These are phyloP conservation scores for Petrocephalus zakoni DNA, from an alignment of 2,113 vertebrate genomes.

Conservation along the genomic window DNA sequence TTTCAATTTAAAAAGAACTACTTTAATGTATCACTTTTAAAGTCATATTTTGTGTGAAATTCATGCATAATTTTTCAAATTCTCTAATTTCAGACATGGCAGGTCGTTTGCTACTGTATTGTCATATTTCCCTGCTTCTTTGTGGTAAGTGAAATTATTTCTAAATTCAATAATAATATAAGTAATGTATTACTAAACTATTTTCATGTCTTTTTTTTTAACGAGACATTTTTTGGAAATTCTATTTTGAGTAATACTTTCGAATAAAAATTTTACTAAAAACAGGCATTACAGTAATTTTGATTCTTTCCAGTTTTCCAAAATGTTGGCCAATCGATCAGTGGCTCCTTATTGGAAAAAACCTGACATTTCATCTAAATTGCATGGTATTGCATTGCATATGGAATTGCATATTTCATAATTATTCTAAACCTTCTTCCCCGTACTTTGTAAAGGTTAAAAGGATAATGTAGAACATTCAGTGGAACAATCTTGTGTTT, in stretches of 20 bases:
- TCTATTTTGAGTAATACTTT: neutral
- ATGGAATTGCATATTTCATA: neutral
- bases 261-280: neutral
- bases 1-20: neutral
- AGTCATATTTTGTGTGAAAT: neutral
- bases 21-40: neutral
- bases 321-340: neutral
- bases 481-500: neutral
- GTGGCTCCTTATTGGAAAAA: neutral
- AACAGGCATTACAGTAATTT: neutral
- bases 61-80: neutral
- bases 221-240: neutral
- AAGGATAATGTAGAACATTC: neutral
- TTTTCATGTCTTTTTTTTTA: neutral
- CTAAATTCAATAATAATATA: neutral
- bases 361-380: neutral
- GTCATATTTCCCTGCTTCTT: constrained; percentile 32
- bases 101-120: constrained; percentile 38
- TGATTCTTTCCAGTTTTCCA: neutral
- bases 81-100: constrained; percentile 46
- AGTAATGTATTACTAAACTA: neutral
- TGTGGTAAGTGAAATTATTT: constrained; percentile 38
- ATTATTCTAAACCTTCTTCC: neutral
- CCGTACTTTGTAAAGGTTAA: neutral
- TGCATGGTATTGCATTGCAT: neutral